Evolutionary conservation across 2,888 invertebrate genomes (phyloP).

Genomic region (Drosophila ezoana): DNA sequence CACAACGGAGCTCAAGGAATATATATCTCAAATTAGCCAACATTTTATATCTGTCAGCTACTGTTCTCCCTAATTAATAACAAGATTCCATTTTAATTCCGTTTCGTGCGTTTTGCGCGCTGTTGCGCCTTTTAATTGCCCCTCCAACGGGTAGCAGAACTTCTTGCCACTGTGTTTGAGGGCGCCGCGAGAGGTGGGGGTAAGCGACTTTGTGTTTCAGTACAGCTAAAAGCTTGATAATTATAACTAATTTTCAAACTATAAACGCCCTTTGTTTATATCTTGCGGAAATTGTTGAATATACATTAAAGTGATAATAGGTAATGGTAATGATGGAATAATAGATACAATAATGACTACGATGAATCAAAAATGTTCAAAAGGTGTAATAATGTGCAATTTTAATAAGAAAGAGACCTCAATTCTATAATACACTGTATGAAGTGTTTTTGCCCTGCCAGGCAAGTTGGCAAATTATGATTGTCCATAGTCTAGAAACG

Average conservation of each 20-base stretch:
- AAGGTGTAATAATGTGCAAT: neutral
- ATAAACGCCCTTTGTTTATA: conserved; percentile 24
- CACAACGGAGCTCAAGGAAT: conserved; percentile 30
- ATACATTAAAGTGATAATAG: neutral
- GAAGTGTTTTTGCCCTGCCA: neutral
- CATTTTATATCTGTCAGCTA: conserved; percentile 84
- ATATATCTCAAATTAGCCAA: conserved; percentile 83
- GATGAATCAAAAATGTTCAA: neutral
- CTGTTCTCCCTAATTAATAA: conserved; percentile 84
- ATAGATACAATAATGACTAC: neutral
- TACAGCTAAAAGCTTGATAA: conserved; percentile 54
- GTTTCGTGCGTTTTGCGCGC: conserved; percentile 77
- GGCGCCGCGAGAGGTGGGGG: neutral
- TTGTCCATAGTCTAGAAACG: neutral
- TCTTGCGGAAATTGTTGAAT: conserved; percentile 5
- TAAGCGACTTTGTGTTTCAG: conserved; percentile 53
- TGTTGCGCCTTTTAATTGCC: conserved; percentile 79
- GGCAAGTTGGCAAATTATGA: neutral
- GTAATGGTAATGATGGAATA: neutral
- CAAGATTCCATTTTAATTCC: conserved; percentile 83
- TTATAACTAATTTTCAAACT: conserved; percentile 68
- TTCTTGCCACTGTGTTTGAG: conserved; percentile 4
- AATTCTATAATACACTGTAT: neutral
- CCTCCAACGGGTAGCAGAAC: conserved; percentile 41
- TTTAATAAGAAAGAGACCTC: neutral